Base-by-base conservation (phyloP, 2,797 vertebrate genomes). In the Helostoma temminkii region DNA sequence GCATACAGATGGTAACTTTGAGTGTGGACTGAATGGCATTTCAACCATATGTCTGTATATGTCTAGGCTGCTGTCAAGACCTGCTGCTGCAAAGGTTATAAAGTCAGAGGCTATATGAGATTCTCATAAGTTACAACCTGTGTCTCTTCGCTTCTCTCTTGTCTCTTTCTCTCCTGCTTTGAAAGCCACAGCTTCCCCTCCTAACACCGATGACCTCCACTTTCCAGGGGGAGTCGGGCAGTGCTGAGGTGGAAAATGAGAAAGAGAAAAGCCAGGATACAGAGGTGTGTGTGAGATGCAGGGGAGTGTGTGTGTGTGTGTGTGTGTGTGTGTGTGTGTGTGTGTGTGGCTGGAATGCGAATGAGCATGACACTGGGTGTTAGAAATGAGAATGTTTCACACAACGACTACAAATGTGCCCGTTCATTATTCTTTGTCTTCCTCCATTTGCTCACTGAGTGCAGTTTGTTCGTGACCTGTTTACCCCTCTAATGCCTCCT, bases 171-270 rank as follows among this genome's bases (percentile, higher is more conserved):
- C 32, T 56, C 28, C 19, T 66, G 54, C 55, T 49, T 48, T 53
- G 73, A 80, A 88, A 80, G 66, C 50, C 61, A 49, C 71, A 64
- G 74, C 88, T 83, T 76, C 52, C 65, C 79, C 65, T 73, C 71
- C 70, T 71, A 66, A 87, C 82, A 74, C 71, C 42, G 3, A 45
- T 89, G 89, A 93, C 91, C 92, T 91, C 75, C 72, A 46, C 85
- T 74, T 88, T 92, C 89, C 77, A 76, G 52, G 34, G 76, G 85
- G 84, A 88, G 80, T 79, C 75, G 36, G 62, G 59, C 67, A 43
- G 74, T 58, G 64, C 76, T 79, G 78, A 77, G 57, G 65, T 67
- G 68, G 52, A 71, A 92, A 92, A 92, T 90, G 89, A 92, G 84
- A 89, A 91, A 66, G 59, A 72, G 64, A 84, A 80, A 68, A 69